Conservation (phyloP, 2,113 vertebrate species). For the Oceanodroma tethys region DNA sequence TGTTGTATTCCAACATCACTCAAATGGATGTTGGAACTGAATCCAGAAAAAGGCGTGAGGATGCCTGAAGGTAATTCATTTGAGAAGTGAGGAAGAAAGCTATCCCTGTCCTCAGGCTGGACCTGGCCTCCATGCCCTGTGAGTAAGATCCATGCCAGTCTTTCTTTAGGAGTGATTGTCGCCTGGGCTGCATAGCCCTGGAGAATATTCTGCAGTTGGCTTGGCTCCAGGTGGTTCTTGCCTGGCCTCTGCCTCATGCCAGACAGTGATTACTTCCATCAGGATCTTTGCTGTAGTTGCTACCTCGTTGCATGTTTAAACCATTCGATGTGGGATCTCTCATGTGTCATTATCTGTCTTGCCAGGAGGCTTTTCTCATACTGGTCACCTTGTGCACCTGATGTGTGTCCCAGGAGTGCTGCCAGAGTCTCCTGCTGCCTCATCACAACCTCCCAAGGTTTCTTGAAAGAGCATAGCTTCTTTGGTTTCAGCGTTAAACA, state of each 20-base stretch:
- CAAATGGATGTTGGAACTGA: background rate
- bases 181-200: background rate
- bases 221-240: rapidly evolving
- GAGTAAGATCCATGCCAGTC: background rate
- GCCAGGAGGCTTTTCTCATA: background rate
- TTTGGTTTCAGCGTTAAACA: background rate
- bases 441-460: background rate
- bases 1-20: background rate
- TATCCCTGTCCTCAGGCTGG: background rate
- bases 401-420: background rate
- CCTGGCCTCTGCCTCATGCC: background rate
- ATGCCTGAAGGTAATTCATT: background rate
- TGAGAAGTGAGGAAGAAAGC: background rate
- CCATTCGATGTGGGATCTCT: background rate
- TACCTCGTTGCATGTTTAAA: background rate
- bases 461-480: background rate
- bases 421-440: background rate
- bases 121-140: background rate
- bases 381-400: rapidly evolving
- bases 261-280: background rate
- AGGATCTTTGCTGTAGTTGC: background rate
- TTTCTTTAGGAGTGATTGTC: background rate
- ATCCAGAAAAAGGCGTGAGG: background rate
- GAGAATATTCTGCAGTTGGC: background rate
- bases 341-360: background rate